phyloP scores from a whole-genome alignment of 2,797 vertebrate species.

The Ctenosaura bakeri region DNA sequence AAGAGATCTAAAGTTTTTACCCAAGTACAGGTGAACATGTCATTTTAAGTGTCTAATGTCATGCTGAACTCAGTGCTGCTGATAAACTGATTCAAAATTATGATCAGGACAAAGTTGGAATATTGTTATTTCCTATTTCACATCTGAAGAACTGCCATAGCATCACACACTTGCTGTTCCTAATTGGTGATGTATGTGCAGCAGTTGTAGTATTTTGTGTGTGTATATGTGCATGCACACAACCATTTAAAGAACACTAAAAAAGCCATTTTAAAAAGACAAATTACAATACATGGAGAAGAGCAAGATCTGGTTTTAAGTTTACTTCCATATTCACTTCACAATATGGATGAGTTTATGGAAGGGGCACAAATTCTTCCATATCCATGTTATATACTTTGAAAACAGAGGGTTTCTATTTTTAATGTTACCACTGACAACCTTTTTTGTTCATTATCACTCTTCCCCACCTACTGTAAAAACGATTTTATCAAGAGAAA shows the following conservation, averaged over 20 bases:
- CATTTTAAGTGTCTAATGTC: constrained; percentile 69
- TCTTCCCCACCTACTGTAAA: constrained; percentile 79
- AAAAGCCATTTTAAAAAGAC: constrained; percentile 73
- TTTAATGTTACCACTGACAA: constrained; percentile 57
- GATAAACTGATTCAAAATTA: constrained; percentile 63
- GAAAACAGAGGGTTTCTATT: constrained; percentile 55
- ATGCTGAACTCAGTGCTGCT: constrained; percentile 68
- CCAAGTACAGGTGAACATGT: constrained; percentile 61
- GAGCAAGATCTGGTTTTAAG: constrained; percentile 73
- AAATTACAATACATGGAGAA: constrained; percentile 78
- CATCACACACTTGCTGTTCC: constrained; percentile 74
- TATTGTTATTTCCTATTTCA: constrained; percentile 48
- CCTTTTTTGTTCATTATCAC: constrained; percentile 55
- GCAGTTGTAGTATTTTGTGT: constrained; percentile 67
- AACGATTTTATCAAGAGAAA: constrained; percentile 66
- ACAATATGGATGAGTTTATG: constrained; percentile 68
- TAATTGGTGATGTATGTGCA: constrained; percentile 62
- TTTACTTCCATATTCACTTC: constrained; percentile 59
- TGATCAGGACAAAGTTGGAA: constrained; percentile 64
- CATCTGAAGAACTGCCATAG: constrained; percentile 69
- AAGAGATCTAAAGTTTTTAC: constrained; percentile 59
- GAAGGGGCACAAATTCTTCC: constrained; percentile 68
- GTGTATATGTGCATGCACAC: constrained; percentile 73
- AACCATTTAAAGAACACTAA: constrained; percentile 76
- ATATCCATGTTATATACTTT: constrained; percentile 55